Base-by-base conservation (phyloP, 1,140 invertebrate species). In the Drosophila sulfurigaster region DNA sequence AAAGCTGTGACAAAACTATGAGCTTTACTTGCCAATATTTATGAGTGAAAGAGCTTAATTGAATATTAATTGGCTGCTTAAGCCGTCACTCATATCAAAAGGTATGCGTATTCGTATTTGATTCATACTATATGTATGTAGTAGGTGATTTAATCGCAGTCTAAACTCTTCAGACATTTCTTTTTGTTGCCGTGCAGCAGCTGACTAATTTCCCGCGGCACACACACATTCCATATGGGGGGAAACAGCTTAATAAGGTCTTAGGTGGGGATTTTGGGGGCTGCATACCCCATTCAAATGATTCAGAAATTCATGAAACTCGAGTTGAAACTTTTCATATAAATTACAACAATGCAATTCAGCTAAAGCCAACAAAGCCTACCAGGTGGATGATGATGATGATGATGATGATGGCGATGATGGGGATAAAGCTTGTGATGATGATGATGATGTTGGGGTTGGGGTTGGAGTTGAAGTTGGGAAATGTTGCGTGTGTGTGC, bases 281-380 rank as follows among this genome's bases (percentile, higher is more conserved):
- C 3, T 8, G 11, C 13, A 10, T 25, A 57, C 7, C 45, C 45
- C 59, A 63, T 49, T 63, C 25, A 35, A 15, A 57, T 41, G 15
- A 57, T 57, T 57, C 32, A 11, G 54, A 57, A 57, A 41, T 57
- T 57, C 46, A 25, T 10, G 45, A 54, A 70, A 70, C 51, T 63
- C 65, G 56, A 72, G 52, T 65, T 45, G 49, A 68, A 86, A 87
- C 59, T 87, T 86, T 87, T 79, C 82, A 82, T 82, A 86, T 86
- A 86, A 86, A 87, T 87, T 86, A 87, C 82, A 78, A 75, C 76
- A 78, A 78, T 78, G 76, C 72, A 75, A 74, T 74, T 74, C 59
- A 43, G 43, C 67, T 70, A 43, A 78, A 75, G 72, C 74, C 49
- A 20, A 46, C 38, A 75, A 59, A 52, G 58, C 70, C 48, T 7